Conservation (phyloP, 1,140 invertebrate genomes). For the Cyclina sinensis region DNA sequence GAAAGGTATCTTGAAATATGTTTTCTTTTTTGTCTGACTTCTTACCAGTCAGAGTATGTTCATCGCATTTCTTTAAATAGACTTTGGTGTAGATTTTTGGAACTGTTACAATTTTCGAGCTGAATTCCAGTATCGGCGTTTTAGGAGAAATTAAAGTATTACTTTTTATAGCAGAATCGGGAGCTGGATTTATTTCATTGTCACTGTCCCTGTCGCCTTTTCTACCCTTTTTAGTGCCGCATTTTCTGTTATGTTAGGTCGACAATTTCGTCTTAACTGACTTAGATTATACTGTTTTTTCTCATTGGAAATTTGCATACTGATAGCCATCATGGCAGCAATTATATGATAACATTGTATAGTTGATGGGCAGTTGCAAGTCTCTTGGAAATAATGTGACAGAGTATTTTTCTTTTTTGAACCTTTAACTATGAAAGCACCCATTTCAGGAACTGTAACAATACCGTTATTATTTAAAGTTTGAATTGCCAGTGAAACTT, state of each 20-base stretch:
- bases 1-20: not conserved
- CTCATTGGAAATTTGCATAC: slow-evolving; percentile 33
- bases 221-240: slow-evolving; percentile 54
- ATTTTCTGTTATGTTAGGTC: slow-evolving; percentile 31
- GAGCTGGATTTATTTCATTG: slow-evolving; percentile 7
- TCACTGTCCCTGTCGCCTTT: slow-evolving; percentile 10
- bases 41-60: not conserved
- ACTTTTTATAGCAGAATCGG: slow-evolving; percentile 32
- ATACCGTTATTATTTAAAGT: slow-evolving; percentile 27
- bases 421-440: slow-evolving; percentile 46
- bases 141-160: not conserved
- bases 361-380: not conserved
- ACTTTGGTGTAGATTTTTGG: not conserved
- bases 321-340: slow-evolving; percentile 25
- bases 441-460: slow-evolving; percentile 44
- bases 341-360: slow-evolving; percentile 44
- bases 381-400: slow-evolving; percentile 20
- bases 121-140: not conserved
- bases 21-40: slow-evolving; percentile 6
- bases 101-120: not conserved
- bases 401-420: slow-evolving; percentile 24
- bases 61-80: slow-evolving; percentile 2
- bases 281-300: slow-evolving; percentile 48
- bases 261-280: slow-evolving; percentile 30
- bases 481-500: slow-evolving; percentile 13